These are phyloP conservation scores for Sebastolobus altivelis DNA, from an alignment of 2,797 vertebrate species.

Conservation along the genomic window DNA sequence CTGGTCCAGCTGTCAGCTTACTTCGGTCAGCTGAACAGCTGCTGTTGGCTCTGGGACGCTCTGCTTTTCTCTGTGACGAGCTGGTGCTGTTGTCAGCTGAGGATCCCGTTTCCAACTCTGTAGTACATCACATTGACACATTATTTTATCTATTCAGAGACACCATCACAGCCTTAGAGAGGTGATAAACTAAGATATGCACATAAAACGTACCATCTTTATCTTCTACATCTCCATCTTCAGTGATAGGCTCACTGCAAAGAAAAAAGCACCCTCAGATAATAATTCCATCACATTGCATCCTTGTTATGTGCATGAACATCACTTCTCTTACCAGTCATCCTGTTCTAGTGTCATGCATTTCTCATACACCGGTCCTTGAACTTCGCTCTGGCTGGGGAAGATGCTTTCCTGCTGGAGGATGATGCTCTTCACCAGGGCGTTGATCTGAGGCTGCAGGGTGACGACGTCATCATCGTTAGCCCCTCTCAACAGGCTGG, in stretches of 20 bases:
- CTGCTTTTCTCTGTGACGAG: slow-evolving; percentile 74
- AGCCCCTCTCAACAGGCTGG: slow-evolving; percentile 86
- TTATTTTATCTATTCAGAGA: background rate
- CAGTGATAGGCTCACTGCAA: slow-evolving; percentile 77
- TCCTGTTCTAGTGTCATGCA: slow-evolving; percentile 88
- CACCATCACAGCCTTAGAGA: background rate
- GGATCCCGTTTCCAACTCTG: slow-evolving; percentile 54
- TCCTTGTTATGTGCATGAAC: background rate
- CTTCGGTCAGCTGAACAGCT: slow-evolving; percentile 78
- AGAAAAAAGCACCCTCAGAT: slow-evolving; percentile 11
- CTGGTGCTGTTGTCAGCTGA: slow-evolving; percentile 65
- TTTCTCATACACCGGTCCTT: slow-evolving; percentile 89
- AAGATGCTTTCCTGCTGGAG: slow-evolving; percentile 87
- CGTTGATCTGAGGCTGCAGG: slow-evolving; percentile 89
- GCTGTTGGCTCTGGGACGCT: slow-evolving; percentile 74
- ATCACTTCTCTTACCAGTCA: slow-evolving; percentile 77
- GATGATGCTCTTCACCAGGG: slow-evolving; percentile 89
- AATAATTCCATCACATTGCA: background rate
- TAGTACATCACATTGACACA: background rate
- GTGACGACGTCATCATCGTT: slow-evolving; percentile 85
- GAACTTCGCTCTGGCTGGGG: slow-evolving; percentile 80
- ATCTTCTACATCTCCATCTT: slow-evolving; percentile 82
- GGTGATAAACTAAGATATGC: background rate
- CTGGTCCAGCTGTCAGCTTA: slow-evolving; percentile 32
- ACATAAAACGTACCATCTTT: slow-evolving; percentile 75